Conservation (phyloP, 2,113 vertebrate genomes). For the Rousettus leschenaultii region DNA sequence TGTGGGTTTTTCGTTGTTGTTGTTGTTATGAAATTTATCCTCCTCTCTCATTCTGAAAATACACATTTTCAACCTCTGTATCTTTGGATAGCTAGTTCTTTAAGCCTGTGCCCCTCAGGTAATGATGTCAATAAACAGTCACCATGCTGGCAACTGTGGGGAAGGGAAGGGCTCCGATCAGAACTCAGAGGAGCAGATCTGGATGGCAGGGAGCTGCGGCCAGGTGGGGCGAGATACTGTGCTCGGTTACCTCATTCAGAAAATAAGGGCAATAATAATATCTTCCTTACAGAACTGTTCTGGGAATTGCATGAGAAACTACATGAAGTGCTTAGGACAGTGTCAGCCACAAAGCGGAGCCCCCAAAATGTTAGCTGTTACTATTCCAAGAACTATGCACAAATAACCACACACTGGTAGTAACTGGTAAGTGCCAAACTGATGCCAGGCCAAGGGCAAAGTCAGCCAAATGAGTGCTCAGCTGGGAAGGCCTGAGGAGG, state of each 20-base stretch:
- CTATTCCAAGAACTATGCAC: not conserved
- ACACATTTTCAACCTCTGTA: not conserved
- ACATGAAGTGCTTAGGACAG: not conserved
- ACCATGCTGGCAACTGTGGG: fast-evolving
- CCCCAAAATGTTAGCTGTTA: not conserved
- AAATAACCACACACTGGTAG: not conserved
- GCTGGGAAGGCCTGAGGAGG: too few species aligned
- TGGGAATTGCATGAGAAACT: not conserved
- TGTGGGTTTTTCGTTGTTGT: not conserved
- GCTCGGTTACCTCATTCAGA: too few species aligned
- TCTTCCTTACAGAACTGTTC: not conserved
- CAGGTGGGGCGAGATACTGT: not conserved
- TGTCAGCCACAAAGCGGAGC: not conserved
- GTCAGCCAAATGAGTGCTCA: not conserved
- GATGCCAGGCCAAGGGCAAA: not conserved
- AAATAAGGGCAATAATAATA: not conserved
- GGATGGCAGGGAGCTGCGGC: not conserved
- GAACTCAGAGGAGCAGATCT: not conserved
- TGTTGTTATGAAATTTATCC: not conserved
- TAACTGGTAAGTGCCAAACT: not conserved
- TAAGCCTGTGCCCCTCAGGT: not conserved
- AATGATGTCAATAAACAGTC: not conserved
- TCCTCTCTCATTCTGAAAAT: constrained; percentile 21
- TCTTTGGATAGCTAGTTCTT: constrained; percentile 7
- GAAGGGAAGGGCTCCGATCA: not conserved